Evolutionary conservation across 2,113 vertebrate genomes (phyloP).

Genomic region (Labeo catla): DNA sequence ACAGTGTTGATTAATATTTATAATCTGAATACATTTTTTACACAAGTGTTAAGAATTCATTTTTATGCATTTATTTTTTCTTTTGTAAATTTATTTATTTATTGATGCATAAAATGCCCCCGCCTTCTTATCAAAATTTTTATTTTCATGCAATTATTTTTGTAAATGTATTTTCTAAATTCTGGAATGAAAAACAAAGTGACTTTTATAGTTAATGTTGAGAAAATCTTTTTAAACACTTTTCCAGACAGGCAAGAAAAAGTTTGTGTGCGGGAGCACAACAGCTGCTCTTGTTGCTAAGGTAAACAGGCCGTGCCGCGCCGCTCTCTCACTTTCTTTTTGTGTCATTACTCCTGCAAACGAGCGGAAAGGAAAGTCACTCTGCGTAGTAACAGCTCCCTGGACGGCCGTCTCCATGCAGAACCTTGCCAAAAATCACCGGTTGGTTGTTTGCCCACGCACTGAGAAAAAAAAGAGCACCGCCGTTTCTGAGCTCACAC

Average conservation of each 20-base stretch:
- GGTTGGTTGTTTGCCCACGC: slow-evolving; percentile 65
- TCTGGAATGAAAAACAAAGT: background rate
- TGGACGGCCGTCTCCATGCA: slow-evolving; percentile 60
- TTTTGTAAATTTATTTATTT: background rate
- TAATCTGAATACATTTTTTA: background rate
- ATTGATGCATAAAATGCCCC: background rate
- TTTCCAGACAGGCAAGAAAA: slow-evolving; percentile 62
- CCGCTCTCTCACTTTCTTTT: slow-evolving; percentile 61
- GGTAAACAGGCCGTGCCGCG: slow-evolving; percentile 69
- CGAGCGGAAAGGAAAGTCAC: slow-evolving; percentile 75
- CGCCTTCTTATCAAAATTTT: too few species aligned
- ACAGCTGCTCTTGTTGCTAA: slow-evolving; percentile 68
- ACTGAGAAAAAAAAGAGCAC: slow-evolving; percentile 56
- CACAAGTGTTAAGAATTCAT: background rate
- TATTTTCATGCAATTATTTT: too few species aligned
- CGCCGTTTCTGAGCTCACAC: background rate
- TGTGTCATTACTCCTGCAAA: slow-evolving; percentile 70
- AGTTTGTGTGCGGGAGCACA: slow-evolving; percentile 65
- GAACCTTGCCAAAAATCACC: slow-evolving; percentile 62
- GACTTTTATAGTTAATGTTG: slow-evolving; percentile 21
- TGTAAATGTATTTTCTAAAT: background rate
- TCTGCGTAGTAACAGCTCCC: slow-evolving; percentile 72
- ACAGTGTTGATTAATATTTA: background rate
- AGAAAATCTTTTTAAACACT: slow-evolving; percentile 54
- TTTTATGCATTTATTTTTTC: background rate